Evolutionary conservation across 2,888 invertebrate genomes (phyloP), one percentile per base, ranked within the genome.

Genomic region (Apodemia mormo): DNA sequence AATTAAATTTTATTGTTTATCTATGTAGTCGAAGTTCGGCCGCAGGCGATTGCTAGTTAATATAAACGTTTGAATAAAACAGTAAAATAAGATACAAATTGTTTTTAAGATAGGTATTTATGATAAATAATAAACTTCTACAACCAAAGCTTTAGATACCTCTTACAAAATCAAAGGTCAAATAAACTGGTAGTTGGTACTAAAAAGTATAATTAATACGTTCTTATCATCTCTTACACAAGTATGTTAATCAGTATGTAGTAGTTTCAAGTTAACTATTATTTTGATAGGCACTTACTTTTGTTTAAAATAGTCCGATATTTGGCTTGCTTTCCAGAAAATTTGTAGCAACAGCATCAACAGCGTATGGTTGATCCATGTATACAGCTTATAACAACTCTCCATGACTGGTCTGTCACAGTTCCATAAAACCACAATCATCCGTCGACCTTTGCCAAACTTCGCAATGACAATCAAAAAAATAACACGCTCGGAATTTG

Each of bases 281-380:
- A n/a, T 4, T 7, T 40, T 40, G 40, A 8, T 0, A 2, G 29
- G 3, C 33, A 89, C 93, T 92, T 75, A 93, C 93, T 89, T 90
- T 79, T 87, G 89, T 74, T 83, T 89, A 74, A 93, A 91, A 79
- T 83, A 93, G 82, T 92, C 89, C 72, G 91, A 88, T 81, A 93
- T 87, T 81, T 93, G 93, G 82, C 87, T 91, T 78, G 92, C 87
- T 82, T 93, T 93, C 93, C 93, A 93, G 80, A 93, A 88, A 78
- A 92, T 91, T 81, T 93, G 92, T 73, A 92, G 86, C 69, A 92
- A 82, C 79, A 92, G 81, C 92, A 92, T 92, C 77, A 93, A 81
- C 76, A 92, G 76, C 14, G 91, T 90, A 75, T 92, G 87, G 82
- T 90, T 91, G 76, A 93, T 86, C 93, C 92, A 92, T 76, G 91